Evolutionary conservation across 1,140 invertebrate genomes (phyloP).

Genomic region (Bombus terrestris): DNA sequence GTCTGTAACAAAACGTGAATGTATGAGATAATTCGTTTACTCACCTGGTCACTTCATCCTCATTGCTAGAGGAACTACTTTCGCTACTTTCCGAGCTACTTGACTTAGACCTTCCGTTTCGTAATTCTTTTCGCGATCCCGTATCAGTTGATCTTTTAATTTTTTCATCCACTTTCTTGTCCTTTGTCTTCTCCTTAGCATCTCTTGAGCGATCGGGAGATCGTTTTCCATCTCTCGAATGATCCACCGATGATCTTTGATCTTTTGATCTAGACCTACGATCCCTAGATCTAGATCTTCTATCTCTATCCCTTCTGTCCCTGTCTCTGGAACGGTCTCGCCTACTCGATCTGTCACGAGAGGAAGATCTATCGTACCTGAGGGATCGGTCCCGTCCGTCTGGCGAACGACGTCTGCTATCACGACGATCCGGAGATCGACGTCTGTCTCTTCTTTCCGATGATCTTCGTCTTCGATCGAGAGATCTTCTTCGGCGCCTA

Average conservation of each 20-base stretch:
- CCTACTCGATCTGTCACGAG: conserved; percentile 78
- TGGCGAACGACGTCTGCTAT: conserved; percentile 83
- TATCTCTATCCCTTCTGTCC: conserved; percentile 74
- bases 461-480: conserved; percentile 78
- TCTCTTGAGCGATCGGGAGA: conserved; percentile 75
- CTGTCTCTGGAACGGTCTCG: conserved; percentile 76
- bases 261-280: conserved; percentile 73
- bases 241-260: conserved; percentile 71
- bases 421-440: conserved; percentile 75
- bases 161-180: conserved; percentile 74
- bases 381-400: conserved; percentile 73
- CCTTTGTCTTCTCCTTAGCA: conserved; percentile 66
- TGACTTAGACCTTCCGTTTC: conserved; percentile 81
- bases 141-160: conserved; percentile 70
- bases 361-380: conserved; percentile 79
- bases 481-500: conserved; percentile 75
- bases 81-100: conserved; percentile 81
- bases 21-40: conserved; percentile 52
- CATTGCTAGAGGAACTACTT: conserved; percentile 79
- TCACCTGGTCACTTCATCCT: conserved; percentile 73
- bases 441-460: conserved; percentile 78
- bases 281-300: conserved; percentile 73
- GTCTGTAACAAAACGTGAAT: conserved; percentile 50
- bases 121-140: conserved; percentile 74
- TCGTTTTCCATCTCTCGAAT: conserved; percentile 70